Conservation (phyloP, 2,113 vertebrate species). For the Gobio gobio region DNA sequence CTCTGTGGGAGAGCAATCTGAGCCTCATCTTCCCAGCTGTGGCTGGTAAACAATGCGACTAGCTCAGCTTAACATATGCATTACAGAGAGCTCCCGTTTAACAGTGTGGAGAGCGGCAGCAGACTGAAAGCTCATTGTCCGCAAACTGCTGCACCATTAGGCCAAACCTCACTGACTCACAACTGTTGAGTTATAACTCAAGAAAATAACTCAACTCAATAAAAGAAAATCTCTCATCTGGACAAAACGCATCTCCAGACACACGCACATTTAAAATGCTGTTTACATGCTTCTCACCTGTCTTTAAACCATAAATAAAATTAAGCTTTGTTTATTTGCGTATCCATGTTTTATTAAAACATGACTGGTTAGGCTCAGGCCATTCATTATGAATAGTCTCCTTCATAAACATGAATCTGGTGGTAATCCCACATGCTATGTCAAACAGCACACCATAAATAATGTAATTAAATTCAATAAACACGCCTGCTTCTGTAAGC, state of each 20-base stretch:
- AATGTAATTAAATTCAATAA: slow-evolving; percentile 49
- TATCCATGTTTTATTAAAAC: slow-evolving; percentile 13
- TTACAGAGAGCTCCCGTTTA: neutral
- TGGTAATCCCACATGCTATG: neutral
- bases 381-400: slow-evolving; percentile 34
- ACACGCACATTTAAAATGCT: neutral
- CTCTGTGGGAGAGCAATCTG: slow-evolving; percentile 11
- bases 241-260: neutral
- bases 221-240: neutral
- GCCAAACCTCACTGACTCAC: too few relatives aligned
- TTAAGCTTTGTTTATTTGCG: neutral
- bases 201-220: neutral
- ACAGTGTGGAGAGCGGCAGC: too few relatives aligned
- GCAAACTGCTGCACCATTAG: too few relatives aligned
- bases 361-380: neutral
- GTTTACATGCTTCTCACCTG: neutral
- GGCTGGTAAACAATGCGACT: neutral
- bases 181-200: too few relatives aligned
- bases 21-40: too few relatives aligned
- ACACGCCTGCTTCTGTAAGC: slow-evolving; percentile 16
- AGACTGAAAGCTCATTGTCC: too few relatives aligned
- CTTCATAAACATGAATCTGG: slow-evolving; percentile 53
- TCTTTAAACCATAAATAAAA: neutral
- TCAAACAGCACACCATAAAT: slow-evolving; percentile 46
- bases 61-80: neutral